Evolutionary conservation across 2,113 vertebrate genomes (phyloP).

Genomic region (Pomatorhinus ruficollis): DNA sequence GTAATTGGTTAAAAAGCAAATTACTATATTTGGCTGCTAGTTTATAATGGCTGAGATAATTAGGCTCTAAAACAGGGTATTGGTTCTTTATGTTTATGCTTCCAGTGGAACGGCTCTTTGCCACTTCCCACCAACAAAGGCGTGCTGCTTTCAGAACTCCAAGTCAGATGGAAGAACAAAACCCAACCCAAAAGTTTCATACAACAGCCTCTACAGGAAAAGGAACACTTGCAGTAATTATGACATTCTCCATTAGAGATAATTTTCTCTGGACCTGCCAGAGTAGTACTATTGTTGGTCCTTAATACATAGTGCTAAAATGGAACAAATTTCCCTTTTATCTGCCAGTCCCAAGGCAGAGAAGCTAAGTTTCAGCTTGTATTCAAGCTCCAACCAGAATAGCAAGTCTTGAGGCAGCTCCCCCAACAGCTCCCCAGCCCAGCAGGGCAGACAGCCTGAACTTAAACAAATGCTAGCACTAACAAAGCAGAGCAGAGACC

Average conservation of each 20-base stretch:
- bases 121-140: not conserved
- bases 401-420: not conserved
- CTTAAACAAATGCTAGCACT: not conserved
- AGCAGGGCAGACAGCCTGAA: not conserved
- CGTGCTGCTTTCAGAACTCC: not conserved
- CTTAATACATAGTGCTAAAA: not conserved
- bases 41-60: not conserved
- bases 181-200: not conserved
- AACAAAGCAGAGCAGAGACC: not conserved
- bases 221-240: not conserved
- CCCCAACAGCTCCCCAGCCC: not conserved
- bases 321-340: not conserved
- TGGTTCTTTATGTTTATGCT: not conserved
- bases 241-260: not conserved
- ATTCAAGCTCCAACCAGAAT: not conserved
- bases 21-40: not conserved
- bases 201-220: not conserved
- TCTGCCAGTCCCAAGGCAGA: not conserved
- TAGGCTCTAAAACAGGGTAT: not conserved
- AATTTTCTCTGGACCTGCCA: not conserved
- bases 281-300: not conserved
- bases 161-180: not conserved
- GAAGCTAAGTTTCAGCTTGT: not conserved
- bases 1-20: constrained; percentile 17
- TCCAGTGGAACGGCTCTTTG: not conserved